Conservation (phyloP, 2,113 vertebrate genomes). For the Sylvilagus bachmani region DNA sequence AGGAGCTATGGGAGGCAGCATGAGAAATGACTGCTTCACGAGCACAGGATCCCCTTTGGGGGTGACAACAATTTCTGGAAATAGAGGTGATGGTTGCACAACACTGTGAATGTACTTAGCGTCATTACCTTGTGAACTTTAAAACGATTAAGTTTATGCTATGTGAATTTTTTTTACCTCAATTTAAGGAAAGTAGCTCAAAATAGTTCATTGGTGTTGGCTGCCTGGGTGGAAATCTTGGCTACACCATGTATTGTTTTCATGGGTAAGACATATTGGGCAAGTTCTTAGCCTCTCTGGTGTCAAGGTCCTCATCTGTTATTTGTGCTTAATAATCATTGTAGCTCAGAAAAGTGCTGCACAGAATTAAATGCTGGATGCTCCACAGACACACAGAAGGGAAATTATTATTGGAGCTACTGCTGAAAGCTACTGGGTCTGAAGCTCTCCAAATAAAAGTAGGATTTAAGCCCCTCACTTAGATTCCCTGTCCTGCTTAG, state of each 20-base stretch:
- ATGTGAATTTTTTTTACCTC: neutral
- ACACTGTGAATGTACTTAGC: neutral
- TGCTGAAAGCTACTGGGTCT: neutral
- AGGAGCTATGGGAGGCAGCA: neutral
- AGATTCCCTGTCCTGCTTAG: neutral
- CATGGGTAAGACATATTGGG: neutral
- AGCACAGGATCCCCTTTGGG: neutral
- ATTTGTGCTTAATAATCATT: neutral
- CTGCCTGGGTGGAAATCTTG: neutral
- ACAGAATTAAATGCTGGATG: neutral
- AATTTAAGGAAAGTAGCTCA: neutral
- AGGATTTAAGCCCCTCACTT: neutral
- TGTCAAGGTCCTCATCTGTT: neutral
- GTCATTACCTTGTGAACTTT: neutral
- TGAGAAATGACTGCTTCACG: neutral
- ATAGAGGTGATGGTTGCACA: neutral
- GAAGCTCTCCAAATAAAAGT: neutral
- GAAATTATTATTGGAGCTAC: neutral
- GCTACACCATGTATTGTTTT: neutral
- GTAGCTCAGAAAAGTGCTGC: neutral
- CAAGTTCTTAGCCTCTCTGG: neutral
- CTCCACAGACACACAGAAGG: neutral
- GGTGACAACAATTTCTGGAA: slow-evolving; percentile 20
- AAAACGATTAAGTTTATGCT: neutral
- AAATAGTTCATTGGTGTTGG: neutral